phyloP scores from a whole-genome alignment of 2,888 invertebrate species.

The Tetragonisca angustula region DNA sequence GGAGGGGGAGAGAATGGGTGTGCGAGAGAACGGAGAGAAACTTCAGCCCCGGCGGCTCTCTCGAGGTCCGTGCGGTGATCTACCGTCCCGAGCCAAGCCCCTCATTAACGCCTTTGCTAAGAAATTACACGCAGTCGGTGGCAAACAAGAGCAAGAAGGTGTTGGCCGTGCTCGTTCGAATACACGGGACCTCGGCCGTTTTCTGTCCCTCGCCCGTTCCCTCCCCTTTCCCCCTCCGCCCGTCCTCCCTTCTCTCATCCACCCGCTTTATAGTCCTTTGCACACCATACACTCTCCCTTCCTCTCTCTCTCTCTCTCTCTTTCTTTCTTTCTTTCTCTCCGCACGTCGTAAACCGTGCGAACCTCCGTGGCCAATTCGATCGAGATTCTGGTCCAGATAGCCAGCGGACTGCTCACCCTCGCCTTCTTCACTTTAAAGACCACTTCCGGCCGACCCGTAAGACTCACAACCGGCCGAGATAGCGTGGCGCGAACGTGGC shows the following conservation, averaged over 20 bases:
- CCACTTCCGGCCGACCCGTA: constrained; percentile 46
- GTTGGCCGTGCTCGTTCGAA: constrained; percentile 74
- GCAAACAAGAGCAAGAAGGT: constrained; percentile 83
- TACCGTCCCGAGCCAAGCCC: constrained; percentile 83
- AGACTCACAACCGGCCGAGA: background rate
- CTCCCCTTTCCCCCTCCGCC: constrained; percentile 4
- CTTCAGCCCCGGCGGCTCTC: constrained; percentile 71
- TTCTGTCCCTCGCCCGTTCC: constrained; percentile 57
- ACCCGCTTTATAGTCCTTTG: constrained; percentile 19
- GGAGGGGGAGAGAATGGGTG: constrained; percentile 43
- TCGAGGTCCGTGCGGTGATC: constrained; percentile 78
- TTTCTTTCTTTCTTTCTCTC: constrained; percentile 39
- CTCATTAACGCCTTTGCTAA: constrained; percentile 84
- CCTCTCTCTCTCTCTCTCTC: constrained; percentile 18
- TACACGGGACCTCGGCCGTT: constrained; percentile 72
- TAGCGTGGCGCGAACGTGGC: background rate
- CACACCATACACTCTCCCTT: too few species aligned
- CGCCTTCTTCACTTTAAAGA: constrained; percentile 22
- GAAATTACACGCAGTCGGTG: constrained; percentile 83
- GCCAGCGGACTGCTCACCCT: constrained; percentile 56
- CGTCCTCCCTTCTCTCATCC: constrained; percentile 45
- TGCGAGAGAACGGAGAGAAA: constrained; percentile 58
- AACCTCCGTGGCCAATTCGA: constrained; percentile 79
- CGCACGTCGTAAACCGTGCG: constrained; percentile 76
- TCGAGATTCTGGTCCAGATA: constrained; percentile 80